A percentile compares a stretch with the other conserved stretches of the same genome.
These are phyloP conservation scores for Leptogaster cylindrica DNA, from an alignment of 2,888 invertebrate genomes.

Conservation along the genomic window DNA sequence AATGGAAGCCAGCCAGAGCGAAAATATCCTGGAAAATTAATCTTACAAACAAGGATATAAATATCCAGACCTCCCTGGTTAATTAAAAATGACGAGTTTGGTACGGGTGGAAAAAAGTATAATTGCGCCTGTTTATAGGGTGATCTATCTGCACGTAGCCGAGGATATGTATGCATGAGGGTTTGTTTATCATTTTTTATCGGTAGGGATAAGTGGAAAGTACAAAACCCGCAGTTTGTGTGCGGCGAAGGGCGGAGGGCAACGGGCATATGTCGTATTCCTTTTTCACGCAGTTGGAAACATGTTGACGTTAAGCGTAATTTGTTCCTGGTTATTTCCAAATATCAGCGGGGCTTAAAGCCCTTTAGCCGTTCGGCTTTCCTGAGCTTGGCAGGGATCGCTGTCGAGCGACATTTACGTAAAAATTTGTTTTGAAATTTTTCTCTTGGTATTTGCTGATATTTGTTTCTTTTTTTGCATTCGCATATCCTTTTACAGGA, in stretches of 20 bases:
- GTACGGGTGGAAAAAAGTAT: slow-evolving; percentile 25
- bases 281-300: slow-evolving; percentile 18
- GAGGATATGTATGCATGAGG: slow-evolving; percentile 4
- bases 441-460: too few relatives aligned
- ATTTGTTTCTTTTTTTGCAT: not conserved
- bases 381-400: slow-evolving; percentile 35
- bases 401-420: slow-evolving; percentile 28
- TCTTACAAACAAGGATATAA: slow-evolving; percentile 45
- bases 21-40: slow-evolving; percentile 44
- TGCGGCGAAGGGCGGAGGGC: not conserved
- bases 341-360: slow-evolving; percentile 35
- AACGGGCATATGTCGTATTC: slow-evolving; percentile 16
- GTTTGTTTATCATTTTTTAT: slow-evolving; percentile 34
- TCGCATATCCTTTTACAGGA: slow-evolving; percentile 9
- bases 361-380: slow-evolving; percentile 21
- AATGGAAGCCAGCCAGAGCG: not conserved
- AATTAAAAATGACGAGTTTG: slow-evolving; percentile 44
- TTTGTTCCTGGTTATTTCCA: slow-evolving; percentile 39
- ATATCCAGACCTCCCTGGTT: slow-evolving; percentile 41
- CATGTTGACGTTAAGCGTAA: slow-evolving; percentile 34
- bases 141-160: not conserved
- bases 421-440: slow-evolving; percentile 37
- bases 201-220: not conserved
- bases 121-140: slow-evolving; percentile 35
- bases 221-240: slow-evolving; percentile 14